These are phyloP conservation scores for Gadopsis bispinosus DNA, from an alignment of 2,797 vertebrate species.

Conservation along the genomic window DNA sequence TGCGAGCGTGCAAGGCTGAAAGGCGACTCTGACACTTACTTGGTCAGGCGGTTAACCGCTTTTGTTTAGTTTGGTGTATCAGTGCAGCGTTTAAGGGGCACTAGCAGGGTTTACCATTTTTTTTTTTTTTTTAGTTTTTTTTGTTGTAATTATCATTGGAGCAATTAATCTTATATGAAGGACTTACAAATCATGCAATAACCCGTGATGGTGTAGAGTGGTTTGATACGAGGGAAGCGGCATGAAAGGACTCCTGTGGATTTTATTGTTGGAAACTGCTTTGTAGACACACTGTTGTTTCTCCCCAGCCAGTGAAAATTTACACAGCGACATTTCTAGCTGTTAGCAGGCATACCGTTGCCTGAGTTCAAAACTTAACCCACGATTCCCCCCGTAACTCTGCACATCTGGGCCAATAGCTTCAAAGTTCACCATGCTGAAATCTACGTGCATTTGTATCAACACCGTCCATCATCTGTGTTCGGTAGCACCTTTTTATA, in stretches of 20 bases:
- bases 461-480: constrained; percentile 11
- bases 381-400: constrained; percentile 9
- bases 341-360: neutral
- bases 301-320: constrained; percentile 18
- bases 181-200: constrained; percentile 3
- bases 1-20: neutral
- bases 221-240: neutral
- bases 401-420: constrained; percentile 17
- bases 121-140: neutral
- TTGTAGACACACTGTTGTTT: constrained; percentile 19
- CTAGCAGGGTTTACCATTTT: neutral
- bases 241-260: constrained; percentile 31
- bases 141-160: neutral
- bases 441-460: constrained; percentile 21
- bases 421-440: constrained; percentile 21
- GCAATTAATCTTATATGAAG: constrained; percentile 14
- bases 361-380: constrained; percentile 25
- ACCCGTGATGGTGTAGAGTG: neutral
- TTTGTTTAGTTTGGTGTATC: neutral
- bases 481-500: constrained; percentile 1
- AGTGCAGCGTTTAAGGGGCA: neutral
- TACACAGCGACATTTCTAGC: constrained; percentile 2
- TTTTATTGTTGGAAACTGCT: constrained; percentile 38
- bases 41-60: neutral
- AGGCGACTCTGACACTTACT: neutral